phyloP scores from a whole-genome alignment of 2,888 invertebrate species.

The Tetropium fuscum region DNA sequence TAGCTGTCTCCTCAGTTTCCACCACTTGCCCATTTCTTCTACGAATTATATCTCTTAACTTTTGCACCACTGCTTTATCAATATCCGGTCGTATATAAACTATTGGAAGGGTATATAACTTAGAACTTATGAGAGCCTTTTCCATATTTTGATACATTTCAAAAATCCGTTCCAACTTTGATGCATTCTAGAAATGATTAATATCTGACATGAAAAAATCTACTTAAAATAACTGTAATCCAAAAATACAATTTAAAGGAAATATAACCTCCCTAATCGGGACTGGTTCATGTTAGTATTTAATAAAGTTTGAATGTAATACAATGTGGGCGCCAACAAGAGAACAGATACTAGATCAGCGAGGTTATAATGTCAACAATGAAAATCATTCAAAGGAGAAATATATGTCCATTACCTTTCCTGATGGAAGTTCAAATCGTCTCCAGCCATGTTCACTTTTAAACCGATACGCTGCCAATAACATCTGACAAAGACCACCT shows the following conservation, averaged over 20 bases:
- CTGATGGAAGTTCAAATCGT: slow-evolving; percentile 92
- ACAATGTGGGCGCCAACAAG: no score
- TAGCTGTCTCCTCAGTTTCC: slow-evolving; percentile 90
- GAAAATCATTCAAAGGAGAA: neutral
- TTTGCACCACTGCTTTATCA: slow-evolving; percentile 82
- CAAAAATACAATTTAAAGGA: neutral
- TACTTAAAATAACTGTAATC: neutral
- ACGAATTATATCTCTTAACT: slow-evolving; percentile 89
- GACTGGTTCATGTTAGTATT: neutral
- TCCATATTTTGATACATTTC: slow-evolving; percentile 95
- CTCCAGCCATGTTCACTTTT: slow-evolving; percentile 97
- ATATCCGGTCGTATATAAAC: slow-evolving; percentile 88
- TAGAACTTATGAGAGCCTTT: slow-evolving; percentile 84
- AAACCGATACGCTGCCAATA: slow-evolving; percentile 94
- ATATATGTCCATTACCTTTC: slow-evolving; percentile 72
- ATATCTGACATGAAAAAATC: neutral
- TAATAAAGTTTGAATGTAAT: no score
- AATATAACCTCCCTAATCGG: neutral
- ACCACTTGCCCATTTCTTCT: slow-evolving; percentile 82
- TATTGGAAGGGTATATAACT: slow-evolving; percentile 82
- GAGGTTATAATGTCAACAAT: no score
- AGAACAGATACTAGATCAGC: no score
- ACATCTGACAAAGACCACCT: slow-evolving; percentile 92
- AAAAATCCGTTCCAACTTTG: slow-evolving; percentile 84
- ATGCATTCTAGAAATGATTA: slow-evolving; percentile 46